Conservation (phyloP, 2,797 vertebrate genomes). For the Fistularia tabacaria region DNA sequence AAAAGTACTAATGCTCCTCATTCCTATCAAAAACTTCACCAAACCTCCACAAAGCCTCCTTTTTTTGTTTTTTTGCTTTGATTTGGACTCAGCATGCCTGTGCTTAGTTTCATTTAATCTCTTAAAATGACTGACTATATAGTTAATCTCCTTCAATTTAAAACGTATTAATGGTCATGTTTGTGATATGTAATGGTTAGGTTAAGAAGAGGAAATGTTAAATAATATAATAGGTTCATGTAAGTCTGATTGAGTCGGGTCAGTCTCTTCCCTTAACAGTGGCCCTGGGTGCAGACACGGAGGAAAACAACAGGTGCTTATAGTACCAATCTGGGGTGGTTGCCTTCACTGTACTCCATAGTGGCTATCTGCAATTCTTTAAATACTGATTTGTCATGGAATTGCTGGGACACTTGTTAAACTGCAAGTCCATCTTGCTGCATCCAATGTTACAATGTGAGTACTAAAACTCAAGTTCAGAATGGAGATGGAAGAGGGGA, state of each 20-base stretch:
- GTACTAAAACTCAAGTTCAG: neutral
- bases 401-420: slow-evolving; percentile 53
- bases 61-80: too few relatives aligned
- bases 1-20: too few relatives aligned
- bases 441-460: slow-evolving; percentile 16
- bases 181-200: too few relatives aligned
- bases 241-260: neutral
- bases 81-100: too few relatives aligned
- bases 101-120: neutral
- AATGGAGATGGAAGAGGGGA: neutral
- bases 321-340: slow-evolving; percentile 5
- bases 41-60: too few relatives aligned
- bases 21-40: too few relatives aligned
- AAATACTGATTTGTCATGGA: slow-evolving; percentile 66
- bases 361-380: slow-evolving; percentile 30
- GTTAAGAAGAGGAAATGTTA: too few relatives aligned
- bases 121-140: neutral
- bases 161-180: too few relatives aligned
- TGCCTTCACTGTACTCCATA: slow-evolving; percentile 56
- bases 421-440: slow-evolving; percentile 35
- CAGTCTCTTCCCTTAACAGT: slow-evolving; percentile 8
- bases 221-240: too few relatives aligned
- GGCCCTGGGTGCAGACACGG: slow-evolving; percentile 10
- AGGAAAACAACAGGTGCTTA: slow-evolving; percentile 7
- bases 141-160: neutral